Conservation (phyloP, 2,797 vertebrate species). For the Rhynchonycteris naso region DNA sequence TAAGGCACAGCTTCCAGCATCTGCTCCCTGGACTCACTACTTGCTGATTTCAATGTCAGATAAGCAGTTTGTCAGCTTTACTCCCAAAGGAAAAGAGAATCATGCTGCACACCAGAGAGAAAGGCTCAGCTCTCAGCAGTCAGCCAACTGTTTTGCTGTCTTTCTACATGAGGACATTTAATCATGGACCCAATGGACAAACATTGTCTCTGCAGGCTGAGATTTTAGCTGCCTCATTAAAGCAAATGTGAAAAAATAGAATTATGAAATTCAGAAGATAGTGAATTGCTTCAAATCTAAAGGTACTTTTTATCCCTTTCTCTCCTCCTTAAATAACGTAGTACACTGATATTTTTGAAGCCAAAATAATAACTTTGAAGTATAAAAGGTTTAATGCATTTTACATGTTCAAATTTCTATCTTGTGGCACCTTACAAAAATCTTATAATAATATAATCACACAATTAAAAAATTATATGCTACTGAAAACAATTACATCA, state of each 20-base stretch:
- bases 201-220: background rate
- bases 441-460: background rate
- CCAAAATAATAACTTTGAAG: constrained; percentile 22
- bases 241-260: background rate
- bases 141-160: background rate
- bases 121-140: constrained; percentile 54
- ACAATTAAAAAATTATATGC: background rate
- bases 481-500: background rate
- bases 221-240: background rate
- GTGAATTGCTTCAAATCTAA: background rate
- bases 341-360: background rate
- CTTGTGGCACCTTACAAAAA: background rate
- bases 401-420: background rate
- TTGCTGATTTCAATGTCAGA: constrained; percentile 73
- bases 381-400: background rate
- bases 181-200: background rate
- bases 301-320: background rate
- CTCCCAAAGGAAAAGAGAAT: constrained; percentile 70
- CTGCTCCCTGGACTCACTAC: constrained; percentile 57
- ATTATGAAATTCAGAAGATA: background rate
- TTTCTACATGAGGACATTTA: background rate
- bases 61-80: constrained; percentile 73
- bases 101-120: constrained; percentile 64
- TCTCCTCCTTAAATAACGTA: constrained; percentile 12
- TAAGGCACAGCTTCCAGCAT: constrained; percentile 60